Evolutionary conservation across 2,113 vertebrate species (phyloP), one percentile per base, ranked within the genome.

Genomic region (Todiramphus chloris): DNA sequence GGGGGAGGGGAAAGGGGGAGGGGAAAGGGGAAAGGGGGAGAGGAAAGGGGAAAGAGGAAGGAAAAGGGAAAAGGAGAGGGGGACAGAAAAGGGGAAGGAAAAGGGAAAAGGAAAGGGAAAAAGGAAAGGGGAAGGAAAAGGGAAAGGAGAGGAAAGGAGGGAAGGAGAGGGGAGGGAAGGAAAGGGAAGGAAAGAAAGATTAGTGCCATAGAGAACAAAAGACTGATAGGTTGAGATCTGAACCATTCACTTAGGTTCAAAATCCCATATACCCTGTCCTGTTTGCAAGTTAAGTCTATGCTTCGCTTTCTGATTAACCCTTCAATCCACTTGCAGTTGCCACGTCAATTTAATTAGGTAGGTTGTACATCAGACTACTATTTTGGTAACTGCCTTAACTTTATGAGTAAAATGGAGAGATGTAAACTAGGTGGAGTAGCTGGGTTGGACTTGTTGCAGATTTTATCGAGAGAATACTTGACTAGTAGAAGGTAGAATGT

Each of bases 231-330:
- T 13, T 16, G 56, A 51, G 8, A 33, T 63, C 46, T 68, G 55
- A 64, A 64, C 20, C 8, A 4, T 30, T 76, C 7, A 13, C 12
- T 83, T 69, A 63, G 35, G 53, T 66, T 90, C 70, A 56, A 68
- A 87, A 84, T 87, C 9, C 5, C 16, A 9, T 63, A 11, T 41
- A 44, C 2, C 3, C 20, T 8, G 2, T 69, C 41, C 44, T 56
- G 28, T 69, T 87, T 68, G 63, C 67, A 37, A 43, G 53, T 87
- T 70, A 92, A 90, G 82, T 1, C 6, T 67, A 44, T 17, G 14
- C 46, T 74, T 91, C 92, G n/a, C 53, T 75, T 76, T 82, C 66
- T 91, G 44, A 41, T 87, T 95, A 93, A 87, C 76, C 53, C 58
- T 19, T 13, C 89, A 75, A 62, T 60, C 58, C 72, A 74, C 50